Evolutionary conservation across 1,140 invertebrate genomes (phyloP), one percentile per base, ranked within the genome.

Genomic region (Melipona quadrifasciata): DNA sequence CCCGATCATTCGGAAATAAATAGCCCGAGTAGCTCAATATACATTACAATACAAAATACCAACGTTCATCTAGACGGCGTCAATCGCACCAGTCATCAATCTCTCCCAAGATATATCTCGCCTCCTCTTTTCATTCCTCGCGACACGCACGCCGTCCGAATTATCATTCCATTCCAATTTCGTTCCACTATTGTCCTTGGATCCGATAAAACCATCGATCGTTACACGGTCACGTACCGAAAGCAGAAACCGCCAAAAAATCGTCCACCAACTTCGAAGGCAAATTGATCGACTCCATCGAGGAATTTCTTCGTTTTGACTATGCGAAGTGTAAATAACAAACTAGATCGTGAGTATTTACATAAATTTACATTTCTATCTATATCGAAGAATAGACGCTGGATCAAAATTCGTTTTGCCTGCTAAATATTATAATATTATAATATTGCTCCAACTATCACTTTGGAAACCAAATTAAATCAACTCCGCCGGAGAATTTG

Each of bases 181-280:
- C 77, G 73, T 16, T 21, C n/a, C 65, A 39, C 72, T 47, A 76
- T 87, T 87, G 82, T 82, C 77, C 84, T 85, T 84, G 68, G 64
- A 71, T 55, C 64, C 71, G 86, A 88, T 85, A 75, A 88, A 85
- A 82, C 68, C 74, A 78, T 85, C 74, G 82, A 88, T 82, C 87
- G 21, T n/a, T 61, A 61, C n/a, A 74, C 57, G 58, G 61, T 87
- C 87, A 78, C 86, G 82, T 88, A 53, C 31, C 34, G 73, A 34
- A 64, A 27, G 51, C 24, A 67, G n/a, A 58, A 39, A 12, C 57
- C 19, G n/a, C 34, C 17, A 27, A 78, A 76, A n/a, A 74, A 88
- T 88, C 87, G 76, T 86, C 58, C 67, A 80, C 64, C 61, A 19
- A 5, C 1, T n/a, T 4, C 24, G 11, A 61, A 61, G 11, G 24